Percentiles rank a stretch among this genome's conserved stretches.
Evolutionary conservation across 2,888 invertebrate species (phyloP).

Genomic region (Plutella xylostella): DNA sequence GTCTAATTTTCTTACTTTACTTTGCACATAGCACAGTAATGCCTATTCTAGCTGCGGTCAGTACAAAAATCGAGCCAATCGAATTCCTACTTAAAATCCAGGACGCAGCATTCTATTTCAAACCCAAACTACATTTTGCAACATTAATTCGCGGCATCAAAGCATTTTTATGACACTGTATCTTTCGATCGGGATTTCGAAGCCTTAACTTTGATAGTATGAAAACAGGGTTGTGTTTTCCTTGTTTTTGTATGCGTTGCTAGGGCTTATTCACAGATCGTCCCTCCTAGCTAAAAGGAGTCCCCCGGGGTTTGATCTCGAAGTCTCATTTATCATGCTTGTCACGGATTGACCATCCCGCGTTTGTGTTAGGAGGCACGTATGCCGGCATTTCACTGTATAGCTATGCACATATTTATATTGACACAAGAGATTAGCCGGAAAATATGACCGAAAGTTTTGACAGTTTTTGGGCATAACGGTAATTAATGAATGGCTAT

Average conservation of each 20-base stretch:
- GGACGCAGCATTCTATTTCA: too few species aligned
- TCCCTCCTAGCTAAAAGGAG: constrained; percentile 46
- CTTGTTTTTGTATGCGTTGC: constrained; percentile 24
- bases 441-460: too few species aligned
- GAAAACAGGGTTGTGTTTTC: constrained; percentile 27
- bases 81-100: too few species aligned
- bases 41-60: too few species aligned
- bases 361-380: constrained; percentile 28
- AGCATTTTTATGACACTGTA: constrained; percentile 43
- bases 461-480: too few species aligned
- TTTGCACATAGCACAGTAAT: too few species aligned
- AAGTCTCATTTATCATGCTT: constrained; percentile 65
- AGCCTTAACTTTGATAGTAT: constrained; percentile 21
- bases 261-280: constrained; percentile 37
- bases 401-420: neutral
- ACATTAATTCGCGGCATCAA: constrained; percentile 49
- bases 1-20: too few species aligned
- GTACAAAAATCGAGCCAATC: too few species aligned
- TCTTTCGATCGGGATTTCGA: constrained; percentile 18
- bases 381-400: neutral
- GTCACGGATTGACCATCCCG: constrained; percentile 68
- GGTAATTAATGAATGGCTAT: too few species aligned
- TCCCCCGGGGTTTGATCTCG: constrained; percentile 63
- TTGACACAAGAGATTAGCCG: too few species aligned
- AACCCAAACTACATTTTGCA: too few species aligned